Conservation (phyloP, 2,113 vertebrate species). For the Eulemur macaco region DNA sequence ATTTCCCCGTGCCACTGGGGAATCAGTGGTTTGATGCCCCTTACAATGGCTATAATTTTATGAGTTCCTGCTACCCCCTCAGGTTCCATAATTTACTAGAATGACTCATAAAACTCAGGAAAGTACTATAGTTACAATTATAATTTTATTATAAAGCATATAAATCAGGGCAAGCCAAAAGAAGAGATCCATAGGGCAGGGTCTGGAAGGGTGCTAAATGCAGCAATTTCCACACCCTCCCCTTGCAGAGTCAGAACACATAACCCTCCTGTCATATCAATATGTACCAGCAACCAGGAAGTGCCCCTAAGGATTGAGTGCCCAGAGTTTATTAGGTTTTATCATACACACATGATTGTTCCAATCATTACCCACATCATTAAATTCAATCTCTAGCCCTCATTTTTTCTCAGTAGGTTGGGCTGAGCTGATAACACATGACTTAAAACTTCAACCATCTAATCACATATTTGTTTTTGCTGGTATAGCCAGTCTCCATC, state of each 20-base stretch:
- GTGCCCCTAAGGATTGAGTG: fast-evolving
- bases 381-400: neutral
- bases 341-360: neutral
- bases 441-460: neutral
- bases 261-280: neutral
- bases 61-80: neutral
- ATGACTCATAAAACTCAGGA: neutral
- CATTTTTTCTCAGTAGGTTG: neutral
- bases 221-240: neutral
- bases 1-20: too few relatives aligned
- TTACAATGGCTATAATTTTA: neutral
- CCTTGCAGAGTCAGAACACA: neutral
- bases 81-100: neutral
- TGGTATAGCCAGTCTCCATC: neutral
- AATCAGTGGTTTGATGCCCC: too few relatives aligned
- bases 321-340: neutral
- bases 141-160: neutral
- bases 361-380: neutral
- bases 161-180: neutral
- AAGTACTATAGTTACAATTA: neutral
- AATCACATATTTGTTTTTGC: neutral
- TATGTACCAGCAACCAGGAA: neutral
- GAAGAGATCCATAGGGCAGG: neutral
- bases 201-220: neutral
- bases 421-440: neutral